Conservation (phyloP, 2,888 invertebrate species). For the Tenthredo scrophulariae region DNA sequence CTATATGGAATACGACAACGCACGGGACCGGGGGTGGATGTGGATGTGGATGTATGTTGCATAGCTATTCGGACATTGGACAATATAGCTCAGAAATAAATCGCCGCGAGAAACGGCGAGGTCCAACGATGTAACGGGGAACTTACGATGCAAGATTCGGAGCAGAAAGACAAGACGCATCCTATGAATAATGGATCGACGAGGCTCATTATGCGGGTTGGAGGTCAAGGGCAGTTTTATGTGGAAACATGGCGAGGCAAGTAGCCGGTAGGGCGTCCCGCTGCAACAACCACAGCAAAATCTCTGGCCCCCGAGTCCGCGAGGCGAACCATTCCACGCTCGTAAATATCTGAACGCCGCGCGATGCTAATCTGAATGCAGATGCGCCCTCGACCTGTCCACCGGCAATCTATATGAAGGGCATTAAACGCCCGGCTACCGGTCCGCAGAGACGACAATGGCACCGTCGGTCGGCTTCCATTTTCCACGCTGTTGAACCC, state of each 20-base stretch:
- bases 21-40: background rate
- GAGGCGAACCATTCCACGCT: conserved; percentile 55
- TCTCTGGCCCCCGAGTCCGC: conserved; percentile 48
- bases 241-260: conserved; percentile 65
- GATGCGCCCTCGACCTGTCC: conserved; percentile 69
- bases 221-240: conserved; percentile 74
- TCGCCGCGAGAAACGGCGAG: conserved; percentile 9
- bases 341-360: conserved; percentile 68
- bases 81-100: conserved; percentile 36
- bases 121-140: conserved; percentile 65
- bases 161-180: conserved; percentile 71
- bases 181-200: conserved; percentile 74
- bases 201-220: conserved; percentile 73
- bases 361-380: conserved; percentile 74
- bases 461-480: conserved; percentile 38
- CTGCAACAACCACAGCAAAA: conserved; percentile 43
- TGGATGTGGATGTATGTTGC: background rate
- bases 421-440: conserved; percentile 61
- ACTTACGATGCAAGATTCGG: conserved; percentile 70
- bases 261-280: conserved; percentile 59
- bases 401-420: conserved; percentile 66
- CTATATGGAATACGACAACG: background rate
- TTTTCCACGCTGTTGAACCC: conserved; percentile 44
- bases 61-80: conserved; percentile 31
- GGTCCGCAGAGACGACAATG: conserved; percentile 49